Conservation (phyloP, 2,113 vertebrate species). For the Etia nguti region DNA sequence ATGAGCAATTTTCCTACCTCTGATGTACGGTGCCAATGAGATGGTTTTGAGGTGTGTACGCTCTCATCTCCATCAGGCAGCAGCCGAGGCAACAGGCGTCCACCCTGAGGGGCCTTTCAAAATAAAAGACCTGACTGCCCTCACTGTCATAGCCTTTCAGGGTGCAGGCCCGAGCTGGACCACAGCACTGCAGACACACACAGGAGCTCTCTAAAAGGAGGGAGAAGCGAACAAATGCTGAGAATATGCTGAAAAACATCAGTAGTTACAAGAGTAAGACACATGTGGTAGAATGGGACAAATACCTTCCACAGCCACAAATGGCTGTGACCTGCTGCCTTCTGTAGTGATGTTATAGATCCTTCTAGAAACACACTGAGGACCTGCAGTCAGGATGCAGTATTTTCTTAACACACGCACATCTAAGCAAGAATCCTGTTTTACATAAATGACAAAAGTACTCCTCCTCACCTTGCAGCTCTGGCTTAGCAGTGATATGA, state of each 20-base stretch:
- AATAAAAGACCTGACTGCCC: constrained; percentile 55
- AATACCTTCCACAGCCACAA: constrained; percentile 75
- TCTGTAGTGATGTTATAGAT: constrained; percentile 69
- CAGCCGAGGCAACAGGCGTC: constrained; percentile 71
- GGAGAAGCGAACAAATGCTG: background rate
- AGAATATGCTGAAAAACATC: background rate
- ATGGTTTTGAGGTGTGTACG: constrained; percentile 50
- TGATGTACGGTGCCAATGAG: constrained; percentile 70
- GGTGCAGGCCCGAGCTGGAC: constrained; percentile 70
- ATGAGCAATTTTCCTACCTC: constrained; percentile 35
- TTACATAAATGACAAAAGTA: background rate
- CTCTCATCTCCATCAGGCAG: constrained; percentile 75
- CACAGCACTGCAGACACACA: constrained; percentile 70
- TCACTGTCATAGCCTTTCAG: constrained; percentile 64
- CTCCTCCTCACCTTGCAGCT: constrained; percentile 62
- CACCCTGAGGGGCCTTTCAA: constrained; percentile 66
- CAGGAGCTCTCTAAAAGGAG: constrained; percentile 69
- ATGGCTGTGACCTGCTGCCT: constrained; percentile 55
- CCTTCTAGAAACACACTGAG: constrained; percentile 70
- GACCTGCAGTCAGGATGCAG: constrained; percentile 48
- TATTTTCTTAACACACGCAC: background rate
- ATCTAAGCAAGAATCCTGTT: background rate
- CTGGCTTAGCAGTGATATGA: constrained; percentile 67
- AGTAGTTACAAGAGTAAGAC: background rate
- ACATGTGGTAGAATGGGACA: background rate